Evolutionary conservation across 2,113 vertebrate species (phyloP).

Genomic region (Caracal caracal): DNA sequence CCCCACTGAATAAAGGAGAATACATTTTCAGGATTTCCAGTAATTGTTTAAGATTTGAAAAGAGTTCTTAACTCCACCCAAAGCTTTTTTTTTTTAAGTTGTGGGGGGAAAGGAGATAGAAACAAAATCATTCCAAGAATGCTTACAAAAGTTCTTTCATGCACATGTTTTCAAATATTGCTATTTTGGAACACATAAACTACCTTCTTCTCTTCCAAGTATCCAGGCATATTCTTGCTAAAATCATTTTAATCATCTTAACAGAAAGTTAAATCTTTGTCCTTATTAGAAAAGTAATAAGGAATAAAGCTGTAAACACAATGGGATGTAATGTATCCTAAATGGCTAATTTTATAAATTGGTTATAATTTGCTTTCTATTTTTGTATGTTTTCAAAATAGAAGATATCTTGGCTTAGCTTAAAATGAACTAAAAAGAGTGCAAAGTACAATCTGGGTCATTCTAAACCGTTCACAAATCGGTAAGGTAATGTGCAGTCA

Average conservation of each 20-base stretch:
- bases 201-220: slow-evolving; percentile 30
- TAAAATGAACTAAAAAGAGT: background rate
- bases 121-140: slow-evolving; percentile 46
- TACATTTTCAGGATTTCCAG: slow-evolving; percentile 76
- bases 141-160: slow-evolving; percentile 45
- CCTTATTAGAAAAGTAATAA: slow-evolving; percentile 16
- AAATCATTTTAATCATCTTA: slow-evolving; percentile 40
- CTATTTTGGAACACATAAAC: slow-evolving; percentile 55
- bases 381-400: slow-evolving; percentile 37
- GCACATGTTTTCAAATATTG: slow-evolving; percentile 39
- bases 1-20: slow-evolving; percentile 68
- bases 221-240: slow-evolving; percentile 6
- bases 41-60: slow-evolving; percentile 80
- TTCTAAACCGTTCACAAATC: background rate
- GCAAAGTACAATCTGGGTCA: background rate
- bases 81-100: slow-evolving; percentile 23
- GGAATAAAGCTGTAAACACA: background rate
- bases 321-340: background rate
- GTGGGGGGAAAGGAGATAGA: background rate
- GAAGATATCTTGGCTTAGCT: slow-evolving; percentile 15
- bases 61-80: slow-evolving; percentile 64
- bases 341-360: slow-evolving; percentile 44
- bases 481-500: background rate
- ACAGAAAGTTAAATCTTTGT: slow-evolving; percentile 4
- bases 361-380: slow-evolving; percentile 27